Conservation (phyloP, 1,140 invertebrate species). For the Himalopsyche phryganea region DNA sequence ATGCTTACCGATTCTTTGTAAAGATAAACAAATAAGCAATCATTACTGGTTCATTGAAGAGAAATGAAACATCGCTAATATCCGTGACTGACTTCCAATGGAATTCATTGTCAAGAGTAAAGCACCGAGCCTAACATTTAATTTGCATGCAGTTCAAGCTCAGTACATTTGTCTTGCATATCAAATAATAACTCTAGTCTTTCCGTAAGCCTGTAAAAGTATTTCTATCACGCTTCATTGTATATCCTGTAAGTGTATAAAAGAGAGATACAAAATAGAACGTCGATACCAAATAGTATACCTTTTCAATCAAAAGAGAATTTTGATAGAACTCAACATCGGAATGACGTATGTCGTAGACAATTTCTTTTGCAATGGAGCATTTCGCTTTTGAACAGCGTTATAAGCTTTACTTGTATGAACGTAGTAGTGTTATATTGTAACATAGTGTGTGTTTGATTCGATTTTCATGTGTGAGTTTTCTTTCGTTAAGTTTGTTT, state of each 20-base stretch:
- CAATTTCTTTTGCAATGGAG: too few species aligned
- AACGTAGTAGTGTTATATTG: too few species aligned
- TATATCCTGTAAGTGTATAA: not conserved
- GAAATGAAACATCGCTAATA: too few species aligned
- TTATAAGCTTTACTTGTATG: too few species aligned
- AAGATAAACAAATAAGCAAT: too few species aligned
- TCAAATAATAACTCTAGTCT: not conserved
- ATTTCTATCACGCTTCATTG: slow-evolving; percentile 1
- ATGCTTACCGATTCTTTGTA: too few species aligned
- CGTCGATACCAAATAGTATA: slow-evolving; percentile 1
- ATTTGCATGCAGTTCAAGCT: not conserved
- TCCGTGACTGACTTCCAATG: not conserved
- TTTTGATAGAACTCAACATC: too few species aligned
- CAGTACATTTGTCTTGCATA: not conserved
- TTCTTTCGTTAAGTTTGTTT: not conserved
- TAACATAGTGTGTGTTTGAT: too few species aligned
- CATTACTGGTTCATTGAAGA: too few species aligned
- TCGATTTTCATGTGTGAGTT: too few species aligned
- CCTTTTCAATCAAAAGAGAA: not conserved
- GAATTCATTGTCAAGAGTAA: not conserved
- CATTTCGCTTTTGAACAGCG: too few species aligned
- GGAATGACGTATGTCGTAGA: too few species aligned
- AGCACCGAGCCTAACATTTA: not conserved
- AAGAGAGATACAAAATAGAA: slow-evolving; percentile 21
- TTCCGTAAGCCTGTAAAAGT: not conserved